A percentile compares a stretch with the other conserved stretches of the same genome.
These are phyloP conservation scores for Halictus ligatus DNA, from an alignment of 2,888 invertebrate species.

Conservation along the genomic window DNA sequence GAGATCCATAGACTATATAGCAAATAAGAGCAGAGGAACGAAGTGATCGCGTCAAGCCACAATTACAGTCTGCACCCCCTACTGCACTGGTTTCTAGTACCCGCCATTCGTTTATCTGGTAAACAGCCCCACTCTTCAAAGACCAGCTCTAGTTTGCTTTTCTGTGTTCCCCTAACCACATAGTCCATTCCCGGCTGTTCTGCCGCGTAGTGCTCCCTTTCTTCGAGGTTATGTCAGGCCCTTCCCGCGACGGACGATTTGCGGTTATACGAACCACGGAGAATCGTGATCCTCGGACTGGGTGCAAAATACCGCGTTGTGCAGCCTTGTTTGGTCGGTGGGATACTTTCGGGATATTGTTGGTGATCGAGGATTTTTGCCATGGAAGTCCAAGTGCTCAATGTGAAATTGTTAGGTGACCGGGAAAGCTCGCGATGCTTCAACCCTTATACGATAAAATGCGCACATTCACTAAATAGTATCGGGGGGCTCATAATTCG, in stretches of 20 bases:
- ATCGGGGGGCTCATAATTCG: too few species aligned
- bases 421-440: too few species aligned
- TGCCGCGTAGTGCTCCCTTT: slow-evolving; percentile 28
- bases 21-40: too few species aligned
- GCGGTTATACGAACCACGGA: slow-evolving; percentile 54
- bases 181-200: slow-evolving; percentile 8
- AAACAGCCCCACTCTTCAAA: background rate
- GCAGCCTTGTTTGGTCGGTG: background rate
- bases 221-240: slow-evolving; percentile 61
- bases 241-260: slow-evolving; percentile 62
- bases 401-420: too few species aligned
- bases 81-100: background rate
- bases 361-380: too few species aligned
- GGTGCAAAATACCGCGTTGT: slow-evolving; percentile 19
- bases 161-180: background rate
- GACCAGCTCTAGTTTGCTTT: slow-evolving; percentile 25
- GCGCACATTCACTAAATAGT: too few species aligned
- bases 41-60: too few species aligned
- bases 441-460: too few species aligned
- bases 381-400: too few species aligned
- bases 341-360: too few species aligned
- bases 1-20: too few species aligned
- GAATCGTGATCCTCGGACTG: slow-evolving; percentile 50
- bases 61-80: too few species aligned
- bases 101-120: background rate